Evolutionary conservation across 2,888 invertebrate genomes (phyloP).

Genomic region (Ennomos fuscantarius): DNA sequence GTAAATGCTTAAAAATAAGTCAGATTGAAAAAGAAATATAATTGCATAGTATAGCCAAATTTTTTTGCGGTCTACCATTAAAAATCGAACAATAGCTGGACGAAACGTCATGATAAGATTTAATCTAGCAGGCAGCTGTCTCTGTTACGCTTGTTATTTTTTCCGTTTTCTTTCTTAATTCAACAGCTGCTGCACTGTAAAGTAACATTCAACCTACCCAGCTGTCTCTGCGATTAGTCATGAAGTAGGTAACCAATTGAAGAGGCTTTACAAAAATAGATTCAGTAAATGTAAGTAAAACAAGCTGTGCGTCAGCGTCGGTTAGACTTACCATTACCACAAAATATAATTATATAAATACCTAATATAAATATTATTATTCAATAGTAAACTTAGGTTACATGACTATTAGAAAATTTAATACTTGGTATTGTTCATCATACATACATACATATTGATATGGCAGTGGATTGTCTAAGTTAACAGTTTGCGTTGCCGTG

Average conservation of each 20-base stretch:
- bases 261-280: slow-evolving; percentile 18
- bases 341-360: neutral
- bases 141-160: slow-evolving; percentile 18
- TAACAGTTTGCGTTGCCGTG: slow-evolving; percentile 46
- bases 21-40: too few species aligned
- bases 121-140: slow-evolving; percentile 34
- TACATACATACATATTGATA: slow-evolving; percentile 34
- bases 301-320: too few species aligned
- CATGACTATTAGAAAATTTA: slow-evolving; percentile 31
- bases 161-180: slow-evolving; percentile 21
- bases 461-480: slow-evolving; percentile 47
- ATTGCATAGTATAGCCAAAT: neutral
- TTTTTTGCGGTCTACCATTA: slow-evolving; percentile 17
- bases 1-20: too few species aligned
- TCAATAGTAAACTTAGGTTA: slow-evolving; percentile 3
- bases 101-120: slow-evolving; percentile 21
- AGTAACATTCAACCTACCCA: slow-evolving; percentile 26
- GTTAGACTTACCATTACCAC: neutral
- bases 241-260: slow-evolving; percentile 10
- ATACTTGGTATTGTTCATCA: slow-evolving; percentile 25
- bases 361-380: neutral
- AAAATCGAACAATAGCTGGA: slow-evolving; percentile 1
- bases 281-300: neutral
- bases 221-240: slow-evolving; percentile 35
- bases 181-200: slow-evolving; percentile 27